Conservation (phyloP, 2,888 invertebrate genomes). For the Apotomis capreana region DNA sequence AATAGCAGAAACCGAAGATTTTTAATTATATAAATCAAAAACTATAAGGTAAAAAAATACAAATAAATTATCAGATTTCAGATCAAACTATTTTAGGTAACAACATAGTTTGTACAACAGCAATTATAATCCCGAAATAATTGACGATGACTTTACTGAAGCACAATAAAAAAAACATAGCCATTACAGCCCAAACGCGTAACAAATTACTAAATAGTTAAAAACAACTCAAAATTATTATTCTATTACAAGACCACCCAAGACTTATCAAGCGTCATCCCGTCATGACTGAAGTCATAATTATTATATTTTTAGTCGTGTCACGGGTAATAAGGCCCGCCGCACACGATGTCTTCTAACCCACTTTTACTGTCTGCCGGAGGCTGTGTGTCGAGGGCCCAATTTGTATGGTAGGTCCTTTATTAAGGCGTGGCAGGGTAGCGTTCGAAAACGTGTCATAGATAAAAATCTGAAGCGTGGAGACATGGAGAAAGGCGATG, state of each 20-base stretch:
- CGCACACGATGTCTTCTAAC: constrained; percentile 21
- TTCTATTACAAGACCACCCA: constrained; percentile 26
- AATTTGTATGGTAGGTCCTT: constrained; percentile 20
- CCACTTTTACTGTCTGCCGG: constrained; percentile 19
- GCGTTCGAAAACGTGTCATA: constrained; percentile 11
- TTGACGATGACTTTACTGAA: background rate
- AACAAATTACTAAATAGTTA: constrained; percentile 27
- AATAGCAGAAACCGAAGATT: too few species aligned
- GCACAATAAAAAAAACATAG: background rate
- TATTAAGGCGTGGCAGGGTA: constrained; percentile 7
- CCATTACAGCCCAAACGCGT: constrained; percentile 11
- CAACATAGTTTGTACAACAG: too few species aligned
- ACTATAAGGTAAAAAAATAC: too few species aligned
- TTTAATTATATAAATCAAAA: too few species aligned
- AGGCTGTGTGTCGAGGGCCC: constrained; percentile 10
- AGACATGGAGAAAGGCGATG: background rate
- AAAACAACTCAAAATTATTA: constrained; percentile 9
- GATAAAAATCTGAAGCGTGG: background rate
- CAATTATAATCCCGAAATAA: background rate
- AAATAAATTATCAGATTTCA: too few species aligned
- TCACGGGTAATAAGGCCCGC: constrained; percentile 24
- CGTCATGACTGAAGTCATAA: constrained; percentile 30
- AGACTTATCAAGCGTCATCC: constrained; percentile 16
- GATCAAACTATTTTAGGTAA: too few species aligned
- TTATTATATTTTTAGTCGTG: constrained; percentile 29